Conservation (phyloP, 2,888 invertebrate genomes). For the Amphimallon solstitiale region DNA sequence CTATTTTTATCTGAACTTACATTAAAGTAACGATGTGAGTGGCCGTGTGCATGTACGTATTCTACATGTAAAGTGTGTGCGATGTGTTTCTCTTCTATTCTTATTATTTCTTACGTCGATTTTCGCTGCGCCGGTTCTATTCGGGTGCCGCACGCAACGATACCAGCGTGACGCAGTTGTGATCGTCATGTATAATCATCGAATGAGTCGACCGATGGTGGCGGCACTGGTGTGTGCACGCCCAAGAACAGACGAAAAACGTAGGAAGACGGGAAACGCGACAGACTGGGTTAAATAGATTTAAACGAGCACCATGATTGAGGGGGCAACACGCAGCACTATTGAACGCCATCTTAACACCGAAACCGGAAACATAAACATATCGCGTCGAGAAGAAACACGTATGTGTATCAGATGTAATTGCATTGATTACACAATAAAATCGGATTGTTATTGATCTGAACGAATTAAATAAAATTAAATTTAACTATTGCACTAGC, state of each 20-base stretch:
- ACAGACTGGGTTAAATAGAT: neutral
- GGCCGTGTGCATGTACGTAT: neutral
- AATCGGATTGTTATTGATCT: too few relatives aligned
- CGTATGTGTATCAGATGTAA: too few relatives aligned
- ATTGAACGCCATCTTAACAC: slow-evolving; percentile 28
- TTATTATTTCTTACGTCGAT: slow-evolving; percentile 3
- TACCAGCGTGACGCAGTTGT: slow-evolving; percentile 51
- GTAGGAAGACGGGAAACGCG: slow-evolving; percentile 9
- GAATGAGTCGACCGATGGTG: neutral
- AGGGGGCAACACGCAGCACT: neutral
- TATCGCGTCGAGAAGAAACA: neutral
- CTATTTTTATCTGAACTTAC: neutral
- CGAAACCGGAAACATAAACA: slow-evolving; percentile 9
- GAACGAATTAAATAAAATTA: too few relatives aligned
- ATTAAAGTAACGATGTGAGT: neutral
- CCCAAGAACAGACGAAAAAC: neutral
- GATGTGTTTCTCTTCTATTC: slow-evolving; percentile 1
- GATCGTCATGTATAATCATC: slow-evolving; percentile 35
- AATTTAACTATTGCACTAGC: too few relatives aligned
- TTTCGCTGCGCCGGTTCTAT: slow-evolving; percentile 1
- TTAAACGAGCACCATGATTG: neutral
- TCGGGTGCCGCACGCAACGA: slow-evolving; percentile 34
- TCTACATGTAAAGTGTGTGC: neutral
- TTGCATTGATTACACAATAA: too few relatives aligned
- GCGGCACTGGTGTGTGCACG: slow-evolving; percentile 2